phyloP scores from a whole-genome alignment of 2,113 vertebrate species.

The Pipa parva region DNA sequence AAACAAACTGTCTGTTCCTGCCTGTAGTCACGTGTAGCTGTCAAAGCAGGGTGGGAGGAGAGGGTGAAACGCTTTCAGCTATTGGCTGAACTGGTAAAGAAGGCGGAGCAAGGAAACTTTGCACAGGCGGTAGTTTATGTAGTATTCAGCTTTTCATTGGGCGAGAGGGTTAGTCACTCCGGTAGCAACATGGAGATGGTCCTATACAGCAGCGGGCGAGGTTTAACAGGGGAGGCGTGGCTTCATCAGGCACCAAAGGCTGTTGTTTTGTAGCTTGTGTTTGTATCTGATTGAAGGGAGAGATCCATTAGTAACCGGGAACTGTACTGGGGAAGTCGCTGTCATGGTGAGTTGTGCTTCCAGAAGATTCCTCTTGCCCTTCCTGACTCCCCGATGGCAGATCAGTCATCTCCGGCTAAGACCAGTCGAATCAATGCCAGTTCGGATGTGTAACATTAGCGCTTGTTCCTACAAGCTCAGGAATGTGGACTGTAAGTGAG shows the following conservation, averaged over 20 bases:
- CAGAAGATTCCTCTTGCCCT: conserved; percentile 29
- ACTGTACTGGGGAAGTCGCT: conserved; percentile 5
- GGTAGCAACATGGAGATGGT: too few relatives aligned
- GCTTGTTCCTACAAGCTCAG: conserved; percentile 78
- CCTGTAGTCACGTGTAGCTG: too few relatives aligned
- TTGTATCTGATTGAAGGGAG: not conserved
- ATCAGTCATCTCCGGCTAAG: not conserved
- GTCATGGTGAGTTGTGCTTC: conserved; percentile 12
- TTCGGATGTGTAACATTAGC: conserved; percentile 66
- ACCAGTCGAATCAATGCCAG: not conserved
- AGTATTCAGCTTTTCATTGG: too few relatives aligned
- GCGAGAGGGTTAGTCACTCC: too few relatives aligned
- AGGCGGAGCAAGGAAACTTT: too few relatives aligned
- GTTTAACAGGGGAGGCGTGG: not conserved
- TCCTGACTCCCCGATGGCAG: not conserved
- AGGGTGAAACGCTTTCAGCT: too few relatives aligned
- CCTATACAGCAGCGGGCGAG: too few relatives aligned
- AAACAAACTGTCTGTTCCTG: too few relatives aligned
- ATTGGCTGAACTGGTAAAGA: too few relatives aligned
- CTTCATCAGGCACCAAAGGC: not conserved
- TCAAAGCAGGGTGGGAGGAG: too few relatives aligned
- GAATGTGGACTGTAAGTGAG: conserved; percentile 69
- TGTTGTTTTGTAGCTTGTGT: not conserved
- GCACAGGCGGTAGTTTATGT: too few relatives aligned
- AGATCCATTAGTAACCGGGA: not conserved